phyloP scores from a whole-genome alignment of 2,113 vertebrate genomes.

The Propithecus coquereli region DNA sequence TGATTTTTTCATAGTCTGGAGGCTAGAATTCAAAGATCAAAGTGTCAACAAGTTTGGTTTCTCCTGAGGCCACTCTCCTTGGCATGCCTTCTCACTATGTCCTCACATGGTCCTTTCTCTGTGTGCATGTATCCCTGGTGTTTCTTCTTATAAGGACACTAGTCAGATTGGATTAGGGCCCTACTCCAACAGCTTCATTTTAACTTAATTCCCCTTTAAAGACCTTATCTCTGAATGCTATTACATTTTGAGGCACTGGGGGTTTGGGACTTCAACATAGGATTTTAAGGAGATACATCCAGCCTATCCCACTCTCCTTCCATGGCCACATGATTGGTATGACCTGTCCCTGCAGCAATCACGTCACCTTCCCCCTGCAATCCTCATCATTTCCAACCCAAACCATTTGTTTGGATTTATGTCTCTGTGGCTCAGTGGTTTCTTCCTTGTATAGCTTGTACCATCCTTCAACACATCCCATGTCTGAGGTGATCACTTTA shows the following conservation, averaged over 20 bases:
- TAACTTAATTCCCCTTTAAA: not conserved
- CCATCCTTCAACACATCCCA: not conserved
- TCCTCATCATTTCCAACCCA: not conserved
- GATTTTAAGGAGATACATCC: not conserved
- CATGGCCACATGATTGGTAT: not conserved
- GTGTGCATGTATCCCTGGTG: not conserved
- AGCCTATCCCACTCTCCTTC: not conserved
- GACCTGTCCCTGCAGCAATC: not conserved
- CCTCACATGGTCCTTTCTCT: not conserved
- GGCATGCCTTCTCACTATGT: not conserved
- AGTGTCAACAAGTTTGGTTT: not conserved
- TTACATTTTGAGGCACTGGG: not conserved
- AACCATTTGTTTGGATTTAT: not conserved
- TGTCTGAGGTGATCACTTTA: not conserved
- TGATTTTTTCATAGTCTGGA: not conserved
- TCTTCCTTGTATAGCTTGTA: not conserved
- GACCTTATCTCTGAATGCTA: not conserved
- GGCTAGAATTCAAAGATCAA: not conserved
- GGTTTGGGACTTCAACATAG: not conserved
- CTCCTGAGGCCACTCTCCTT: not conserved
- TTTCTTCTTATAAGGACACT: not conserved
- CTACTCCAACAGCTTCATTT: not conserved
- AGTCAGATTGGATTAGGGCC: not conserved
- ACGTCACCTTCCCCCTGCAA: not conserved
- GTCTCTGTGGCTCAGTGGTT: not conserved